A percentile compares a stretch with the other conserved stretches of the same genome.
phyloP scores from a whole-genome alignment of 2,113 vertebrate genomes.

The Laterallus jamaicensis region DNA sequence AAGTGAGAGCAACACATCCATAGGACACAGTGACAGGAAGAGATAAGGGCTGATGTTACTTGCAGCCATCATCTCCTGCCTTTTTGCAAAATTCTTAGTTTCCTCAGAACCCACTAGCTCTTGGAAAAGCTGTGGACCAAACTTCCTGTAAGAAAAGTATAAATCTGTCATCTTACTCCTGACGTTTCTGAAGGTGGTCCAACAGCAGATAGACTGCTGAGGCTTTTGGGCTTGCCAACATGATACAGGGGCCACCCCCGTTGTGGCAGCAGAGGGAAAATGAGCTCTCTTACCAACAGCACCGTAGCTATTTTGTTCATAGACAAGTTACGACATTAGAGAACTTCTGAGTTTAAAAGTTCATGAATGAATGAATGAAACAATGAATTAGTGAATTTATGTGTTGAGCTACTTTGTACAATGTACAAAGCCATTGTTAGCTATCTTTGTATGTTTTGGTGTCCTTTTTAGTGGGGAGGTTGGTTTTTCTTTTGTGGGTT shows the following conservation, averaged over 20 bases:
- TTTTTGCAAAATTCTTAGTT: not conserved
- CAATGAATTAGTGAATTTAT: not conserved
- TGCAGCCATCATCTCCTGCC: not conserved
- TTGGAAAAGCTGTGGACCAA: not conserved
- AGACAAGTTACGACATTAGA: not conserved
- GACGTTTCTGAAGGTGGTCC: not conserved
- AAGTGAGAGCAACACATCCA: accelerated
- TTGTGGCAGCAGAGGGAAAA: not conserved
- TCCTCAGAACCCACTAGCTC: accelerated
- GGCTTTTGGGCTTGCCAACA: not conserved
- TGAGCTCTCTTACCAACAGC: not conserved
- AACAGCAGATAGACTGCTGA: not conserved
- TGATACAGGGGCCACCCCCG: not conserved
- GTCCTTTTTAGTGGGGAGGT: not conserved
- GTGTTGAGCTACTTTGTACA: not conserved
- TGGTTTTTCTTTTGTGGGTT: too few relatives aligned
- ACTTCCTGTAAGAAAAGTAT: not conserved
- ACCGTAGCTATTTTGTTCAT: not conserved
- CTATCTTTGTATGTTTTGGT: not conserved
- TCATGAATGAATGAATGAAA: not conserved
- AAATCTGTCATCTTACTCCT: not conserved
- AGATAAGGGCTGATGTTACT: not conserved
- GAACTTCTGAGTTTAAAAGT: not conserved
- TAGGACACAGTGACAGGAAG: not conserved
- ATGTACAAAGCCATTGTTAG: not conserved